These are phyloP conservation scores for Neodontobutis hainanensis DNA, from an alignment of 2,113 vertebrate species.

Conservation along the genomic window DNA sequence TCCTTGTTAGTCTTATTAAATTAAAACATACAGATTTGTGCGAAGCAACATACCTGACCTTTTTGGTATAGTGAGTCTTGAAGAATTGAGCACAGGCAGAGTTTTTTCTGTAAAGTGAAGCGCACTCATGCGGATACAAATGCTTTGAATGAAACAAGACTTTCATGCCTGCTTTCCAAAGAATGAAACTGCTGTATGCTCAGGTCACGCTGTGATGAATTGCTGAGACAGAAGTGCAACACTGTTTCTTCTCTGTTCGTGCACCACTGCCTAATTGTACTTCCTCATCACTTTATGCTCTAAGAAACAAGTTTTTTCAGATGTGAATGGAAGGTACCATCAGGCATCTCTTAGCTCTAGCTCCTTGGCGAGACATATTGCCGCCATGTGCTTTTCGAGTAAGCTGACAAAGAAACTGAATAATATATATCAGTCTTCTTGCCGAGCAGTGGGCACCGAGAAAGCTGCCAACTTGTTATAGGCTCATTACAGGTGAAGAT, in stretches of 20 bases:
- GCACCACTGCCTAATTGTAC: constrained; percentile 29
- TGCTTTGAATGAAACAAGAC: constrained; percentile 14
- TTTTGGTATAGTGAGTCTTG: not conserved
- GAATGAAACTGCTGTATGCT: constrained; percentile 21
- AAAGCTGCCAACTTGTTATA: constrained; percentile 70
- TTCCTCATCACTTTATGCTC: constrained; percentile 6
- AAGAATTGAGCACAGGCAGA: not conserved
- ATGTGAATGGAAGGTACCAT: constrained; percentile 21
- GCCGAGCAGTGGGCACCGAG: constrained; percentile 50
- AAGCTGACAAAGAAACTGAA: constrained; percentile 71
- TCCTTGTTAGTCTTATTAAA: not conserved
- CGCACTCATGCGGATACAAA: constrained; percentile 6
- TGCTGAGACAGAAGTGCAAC: not conserved
- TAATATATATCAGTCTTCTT: constrained; percentile 70
- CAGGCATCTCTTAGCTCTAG: constrained; percentile 31
- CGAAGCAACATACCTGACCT: constrained; percentile 1
- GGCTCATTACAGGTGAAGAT: constrained; percentile 77
- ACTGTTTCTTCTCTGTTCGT: not conserved
- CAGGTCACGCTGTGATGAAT: constrained; percentile 25
- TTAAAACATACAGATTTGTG: not conserved
- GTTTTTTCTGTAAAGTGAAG: not conserved
- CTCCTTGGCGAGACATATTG: constrained; percentile 49
- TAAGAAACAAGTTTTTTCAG: constrained; percentile 10
- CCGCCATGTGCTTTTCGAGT: constrained; percentile 58
- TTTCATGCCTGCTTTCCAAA: constrained; percentile 28